These are phyloP conservation scores for Fregata magnificens DNA, from an alignment of 2,113 vertebrate genomes.

Conservation along the genomic window DNA sequence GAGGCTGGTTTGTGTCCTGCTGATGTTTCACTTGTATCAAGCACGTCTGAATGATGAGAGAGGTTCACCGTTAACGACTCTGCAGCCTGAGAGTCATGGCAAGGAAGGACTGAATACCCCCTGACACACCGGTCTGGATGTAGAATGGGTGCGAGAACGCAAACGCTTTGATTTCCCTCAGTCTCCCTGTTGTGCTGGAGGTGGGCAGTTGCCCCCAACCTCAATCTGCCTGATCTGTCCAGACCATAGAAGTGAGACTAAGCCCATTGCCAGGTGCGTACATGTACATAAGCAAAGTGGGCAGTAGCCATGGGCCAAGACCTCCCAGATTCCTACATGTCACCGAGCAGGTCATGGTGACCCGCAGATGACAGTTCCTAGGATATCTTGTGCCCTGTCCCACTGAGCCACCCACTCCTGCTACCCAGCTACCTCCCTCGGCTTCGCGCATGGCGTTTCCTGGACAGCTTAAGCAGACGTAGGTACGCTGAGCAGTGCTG, in stretches of 20 bases:
- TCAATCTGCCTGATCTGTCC: not conserved
- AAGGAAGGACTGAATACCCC: not conserved
- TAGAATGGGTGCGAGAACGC: not conserved
- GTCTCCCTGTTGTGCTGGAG: not conserved
- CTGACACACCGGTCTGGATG: fast-evolving
- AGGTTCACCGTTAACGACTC: not conserved
- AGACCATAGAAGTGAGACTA: not conserved
- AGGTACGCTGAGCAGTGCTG: not conserved
- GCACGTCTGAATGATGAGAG: not conserved
- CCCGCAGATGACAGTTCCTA: not conserved
- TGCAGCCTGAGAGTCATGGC: not conserved
- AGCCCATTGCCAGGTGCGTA: not conserved
- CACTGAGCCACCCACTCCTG: not conserved
- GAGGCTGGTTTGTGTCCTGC: not conserved
- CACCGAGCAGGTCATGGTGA: not conserved
- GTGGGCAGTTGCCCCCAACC: not conserved
- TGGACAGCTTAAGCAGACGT: fast-evolving
- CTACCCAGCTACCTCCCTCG: not conserved
- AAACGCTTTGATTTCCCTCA: not conserved
- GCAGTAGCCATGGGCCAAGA: not conserved
- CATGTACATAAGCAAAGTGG: not conserved
- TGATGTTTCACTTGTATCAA: not conserved
- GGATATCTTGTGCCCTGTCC: not conserved
- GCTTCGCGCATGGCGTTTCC: fast-evolving
- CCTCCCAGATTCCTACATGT: not conserved